These are phyloP conservation scores for Terebella lapidaria DNA, from an alignment of 2,888 invertebrate genomes.

Conservation along the genomic window DNA sequence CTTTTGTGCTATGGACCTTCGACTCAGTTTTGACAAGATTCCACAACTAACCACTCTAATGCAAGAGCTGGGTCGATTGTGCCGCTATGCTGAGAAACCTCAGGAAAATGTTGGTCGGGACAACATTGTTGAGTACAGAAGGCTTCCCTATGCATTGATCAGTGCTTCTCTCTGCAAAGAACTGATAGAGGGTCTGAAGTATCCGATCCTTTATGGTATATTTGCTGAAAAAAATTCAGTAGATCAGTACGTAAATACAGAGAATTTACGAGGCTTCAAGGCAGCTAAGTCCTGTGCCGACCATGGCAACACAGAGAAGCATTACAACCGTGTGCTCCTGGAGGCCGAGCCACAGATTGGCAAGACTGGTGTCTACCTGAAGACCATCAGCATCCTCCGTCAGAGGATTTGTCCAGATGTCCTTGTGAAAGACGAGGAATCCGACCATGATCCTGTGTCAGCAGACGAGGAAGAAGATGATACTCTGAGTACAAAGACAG, in stretches of 20 bases:
- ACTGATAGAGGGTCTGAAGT: neutral
- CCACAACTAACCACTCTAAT: constrained; percentile 3
- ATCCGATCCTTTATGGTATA: neutral
- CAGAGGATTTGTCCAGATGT: neutral
- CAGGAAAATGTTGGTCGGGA: neutral
- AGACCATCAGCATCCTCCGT: neutral
- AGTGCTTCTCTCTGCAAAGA: neutral
- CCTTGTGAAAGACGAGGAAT: neutral
- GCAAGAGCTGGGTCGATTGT: constrained; percentile 14
- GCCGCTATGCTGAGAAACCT: constrained; percentile 11
- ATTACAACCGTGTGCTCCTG: constrained; percentile 8
- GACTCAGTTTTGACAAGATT: neutral
- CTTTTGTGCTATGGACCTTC: constrained; percentile 16
- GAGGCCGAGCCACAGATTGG: constrained; percentile 17
- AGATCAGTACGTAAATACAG: neutral
- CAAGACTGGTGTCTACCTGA: constrained; percentile 15
- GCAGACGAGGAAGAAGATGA: neutral
- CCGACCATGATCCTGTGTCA: neutral
- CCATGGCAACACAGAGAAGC: constrained; percentile 1
- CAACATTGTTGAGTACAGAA: no score
- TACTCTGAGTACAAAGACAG: no score
- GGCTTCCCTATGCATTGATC: neutral
- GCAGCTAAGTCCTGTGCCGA: constrained; percentile 1
- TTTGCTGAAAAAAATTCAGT: neutral
- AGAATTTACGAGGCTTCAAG: neutral